Base-by-base conservation (phyloP, 1,140 invertebrate species). In the Dinoponera quadriceps region DNA sequence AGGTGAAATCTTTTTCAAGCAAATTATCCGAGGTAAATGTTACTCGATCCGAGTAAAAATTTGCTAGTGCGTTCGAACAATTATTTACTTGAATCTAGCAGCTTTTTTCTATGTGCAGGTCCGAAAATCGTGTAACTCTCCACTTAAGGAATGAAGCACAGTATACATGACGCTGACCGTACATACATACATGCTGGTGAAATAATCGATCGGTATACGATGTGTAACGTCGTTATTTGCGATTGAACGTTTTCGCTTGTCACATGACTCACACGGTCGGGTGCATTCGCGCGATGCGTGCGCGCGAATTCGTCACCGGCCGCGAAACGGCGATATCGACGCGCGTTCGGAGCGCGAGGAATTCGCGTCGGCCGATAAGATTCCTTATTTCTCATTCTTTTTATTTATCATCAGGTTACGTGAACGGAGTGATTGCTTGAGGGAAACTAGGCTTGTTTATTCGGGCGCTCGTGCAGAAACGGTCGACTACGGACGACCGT, bases 151-250 rank as follows among this genome's bases (percentile, higher is more conserved):
- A n/a, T n/a, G n/a, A n/a, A n/a, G n/a, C n/a, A n/a, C n/a, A n/a
- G n/a, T n/a, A n/a, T n/a, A n/a, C n/a, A n/a, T n/a, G n/a, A n/a
- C n/a, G n/a, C n/a, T n/a, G n/a, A n/a, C n/a, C n/a, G n/a, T n/a
- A n/a, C n/a, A n/a, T n/a, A n/a, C n/a, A n/a, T 9, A 29, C 49
- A n/a, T 25, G 54, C 16, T 27, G 54, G 14, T 29, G 73, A 73
- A 71, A 81, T 80, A 75, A 86, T 84, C 69, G 7, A 1, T 0
- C 27, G 60, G 27, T 33, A 13, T 22, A 49, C 25, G 48, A 22
- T 63, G 55, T 44, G 77, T 84, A n/a, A 27, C 22, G 73, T 22
- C 72, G 68, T 86, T 88, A 59, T 87, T 84, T 82, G 18, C 27
- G 20, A 55, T 60, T 48, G 44, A 84, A 81, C 55, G 44, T 75